These are phyloP conservation scores for Amphipyra berbera DNA, from an alignment of 2,888 invertebrate species.

Conservation along the genomic window DNA sequence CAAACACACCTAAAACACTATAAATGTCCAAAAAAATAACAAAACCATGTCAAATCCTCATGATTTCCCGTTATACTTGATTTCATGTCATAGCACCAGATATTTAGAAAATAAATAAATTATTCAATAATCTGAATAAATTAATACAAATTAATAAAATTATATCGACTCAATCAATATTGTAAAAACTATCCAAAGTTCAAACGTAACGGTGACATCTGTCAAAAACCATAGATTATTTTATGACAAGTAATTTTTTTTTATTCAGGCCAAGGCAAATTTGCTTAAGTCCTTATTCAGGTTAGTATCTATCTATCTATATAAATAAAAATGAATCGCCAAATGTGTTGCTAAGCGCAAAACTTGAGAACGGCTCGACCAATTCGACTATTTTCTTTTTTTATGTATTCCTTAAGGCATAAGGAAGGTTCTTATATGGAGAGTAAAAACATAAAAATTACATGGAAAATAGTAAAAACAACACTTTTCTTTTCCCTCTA, in stretches of 20 bases:
- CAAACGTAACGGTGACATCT: constrained; percentile 53
- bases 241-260: constrained; percentile 5
- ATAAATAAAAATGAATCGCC: no score
- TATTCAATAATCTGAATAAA: constrained; percentile 11
- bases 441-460: no score
- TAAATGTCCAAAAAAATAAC: constrained; percentile 33
- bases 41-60: constrained; percentile 41
- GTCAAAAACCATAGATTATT: constrained; percentile 34
- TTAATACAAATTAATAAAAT: constrained; percentile 15
- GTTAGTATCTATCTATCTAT: no score
- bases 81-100: constrained; percentile 22
- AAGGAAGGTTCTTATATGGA: no score
- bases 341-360: no score
- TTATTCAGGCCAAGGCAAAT: not conserved
- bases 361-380: no score
- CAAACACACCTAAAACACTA: constrained; percentile 37
- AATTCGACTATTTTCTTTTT: no score
- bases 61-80: constrained; percentile 23
- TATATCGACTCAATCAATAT: constrained; percentile 14
- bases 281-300: not conserved
- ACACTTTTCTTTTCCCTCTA: no score
- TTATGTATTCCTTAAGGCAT: no score
- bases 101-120: constrained; percentile 11
- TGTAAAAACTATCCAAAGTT: constrained; percentile 37
- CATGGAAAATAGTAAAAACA: no score